These are phyloP conservation scores for Deroplatys truncata DNA, from an alignment of 2,888 invertebrate genomes.

Conservation along the genomic window DNA sequence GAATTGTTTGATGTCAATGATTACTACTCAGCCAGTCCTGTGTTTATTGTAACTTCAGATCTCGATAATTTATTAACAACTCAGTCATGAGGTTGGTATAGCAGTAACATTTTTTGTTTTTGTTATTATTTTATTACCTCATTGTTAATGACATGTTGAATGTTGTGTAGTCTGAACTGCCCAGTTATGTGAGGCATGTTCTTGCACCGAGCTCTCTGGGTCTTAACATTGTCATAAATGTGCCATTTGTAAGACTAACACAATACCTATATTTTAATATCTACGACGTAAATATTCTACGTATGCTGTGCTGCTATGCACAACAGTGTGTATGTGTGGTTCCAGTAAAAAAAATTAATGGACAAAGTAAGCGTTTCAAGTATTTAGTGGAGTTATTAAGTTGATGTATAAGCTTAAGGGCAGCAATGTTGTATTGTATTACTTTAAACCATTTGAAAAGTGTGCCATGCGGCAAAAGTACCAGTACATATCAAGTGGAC, in stretches of 20 bases:
- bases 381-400: not conserved
- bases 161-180: not conserved
- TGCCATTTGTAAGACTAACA: not conserved
- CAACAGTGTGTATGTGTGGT: not conserved
- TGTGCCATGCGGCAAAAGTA: no score
- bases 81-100: slow-evolving; percentile 17
- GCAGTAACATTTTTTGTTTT: not conserved
- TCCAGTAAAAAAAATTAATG: not conserved
- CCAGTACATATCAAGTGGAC: not conserved
- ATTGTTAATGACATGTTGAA: not conserved
- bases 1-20: slow-evolving; percentile 38
- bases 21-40: slow-evolving; percentile 35
- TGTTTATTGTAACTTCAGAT: slow-evolving; percentile 38
- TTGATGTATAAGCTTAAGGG: not conserved
- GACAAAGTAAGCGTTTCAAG: not conserved
- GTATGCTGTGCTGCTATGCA: not conserved
- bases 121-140: slow-evolving; percentile 1
- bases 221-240: not conserved
- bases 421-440: not conserved
- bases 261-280: not conserved
- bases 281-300: not conserved
- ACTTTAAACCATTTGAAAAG: not conserved
- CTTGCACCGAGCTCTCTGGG: not conserved
- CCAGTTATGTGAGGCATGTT: not conserved
- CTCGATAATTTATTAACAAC: slow-evolving; percentile 35